Percentiles rank a stretch among this genome's conserved stretches.
These are phyloP conservation scores for Oxygymnocypris stewartii DNA, from an alignment of 2,113 vertebrate species.

Conservation along the genomic window DNA sequence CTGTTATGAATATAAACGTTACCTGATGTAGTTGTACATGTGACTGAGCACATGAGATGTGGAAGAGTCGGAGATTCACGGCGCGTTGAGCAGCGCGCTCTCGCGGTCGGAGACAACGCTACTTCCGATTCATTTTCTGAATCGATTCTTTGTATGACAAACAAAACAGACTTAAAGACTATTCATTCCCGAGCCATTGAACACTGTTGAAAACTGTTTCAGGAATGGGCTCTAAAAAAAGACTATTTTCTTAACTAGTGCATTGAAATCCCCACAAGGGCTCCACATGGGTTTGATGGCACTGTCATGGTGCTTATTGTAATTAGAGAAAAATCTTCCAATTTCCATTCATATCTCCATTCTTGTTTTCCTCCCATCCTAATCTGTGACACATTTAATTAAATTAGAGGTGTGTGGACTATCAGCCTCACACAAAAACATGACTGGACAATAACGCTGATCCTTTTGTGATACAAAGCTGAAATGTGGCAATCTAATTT, in stretches of 20 bases:
- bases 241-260: neutral
- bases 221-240: neutral
- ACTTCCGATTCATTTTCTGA: neutral
- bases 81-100: neutral
- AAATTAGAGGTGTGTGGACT: constrained; percentile 13
- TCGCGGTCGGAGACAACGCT: neutral
- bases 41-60: neutral
- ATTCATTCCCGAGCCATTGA: neutral
- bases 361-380: neutral
- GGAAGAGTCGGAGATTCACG: neutral
- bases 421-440: constrained; percentile 15
- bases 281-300: neutral
- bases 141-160: neutral
- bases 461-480: constrained; percentile 12
- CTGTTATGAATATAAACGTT: neutral
- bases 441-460: neutral
- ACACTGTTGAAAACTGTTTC: neutral
- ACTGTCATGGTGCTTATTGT: constrained; percentile 1
- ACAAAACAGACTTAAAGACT: too few relatives aligned
- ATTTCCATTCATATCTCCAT: neutral
- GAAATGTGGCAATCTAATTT: constrained; percentile 22
- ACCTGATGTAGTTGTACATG: neutral
- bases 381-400: neutral
- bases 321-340: constrained; percentile 3
- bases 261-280: neutral